phyloP scores from a whole-genome alignment of 1,140 invertebrate genomes.

The Pseudomyrmex sp. region DNA sequence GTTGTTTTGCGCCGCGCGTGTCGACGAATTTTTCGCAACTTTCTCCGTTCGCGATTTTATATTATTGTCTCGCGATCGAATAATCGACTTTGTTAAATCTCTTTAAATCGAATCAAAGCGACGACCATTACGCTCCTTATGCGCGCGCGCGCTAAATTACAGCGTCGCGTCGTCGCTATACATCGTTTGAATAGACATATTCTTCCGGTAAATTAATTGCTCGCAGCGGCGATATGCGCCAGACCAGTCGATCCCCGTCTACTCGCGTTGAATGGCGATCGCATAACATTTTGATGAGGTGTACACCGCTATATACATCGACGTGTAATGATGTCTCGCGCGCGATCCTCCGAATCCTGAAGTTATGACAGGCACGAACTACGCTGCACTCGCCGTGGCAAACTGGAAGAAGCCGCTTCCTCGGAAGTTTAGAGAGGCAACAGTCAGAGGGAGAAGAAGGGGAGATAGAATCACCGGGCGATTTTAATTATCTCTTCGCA shows the following conservation, averaged over 20 bases:
- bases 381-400: not conserved
- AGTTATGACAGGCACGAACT: constrained; percentile 12
- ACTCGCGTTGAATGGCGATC: constrained; percentile 38
- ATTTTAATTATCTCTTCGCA: too few species aligned
- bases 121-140: constrained; percentile 34
- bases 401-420: not conserved
- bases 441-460: too few species aligned
- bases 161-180: constrained; percentile 9
- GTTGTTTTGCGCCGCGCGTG: not conserved
- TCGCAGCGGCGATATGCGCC: not conserved
- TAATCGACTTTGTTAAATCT: constrained; percentile 9
- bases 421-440: not conserved
- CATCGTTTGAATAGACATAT: constrained; percentile 31
- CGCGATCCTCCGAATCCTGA: not conserved
- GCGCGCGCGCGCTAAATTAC: constrained; percentile 40
- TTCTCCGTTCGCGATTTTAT: not conserved
- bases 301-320: constrained; percentile 29
- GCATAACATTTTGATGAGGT: constrained; percentile 50
- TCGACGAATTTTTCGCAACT: constrained; percentile 23
- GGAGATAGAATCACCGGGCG: too few species aligned
- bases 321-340: constrained; percentile 40
- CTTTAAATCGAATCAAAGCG: constrained; percentile 57
- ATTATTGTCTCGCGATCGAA: too few species aligned
- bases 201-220: constrained; percentile 57
- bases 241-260: constrained; percentile 18